A percentile compares a stretch with the other conserved stretches of the same genome.
These are phyloP conservation scores for Cepaea nemoralis DNA, from an alignment of 1,140 invertebrate species.

Conservation along the genomic window DNA sequence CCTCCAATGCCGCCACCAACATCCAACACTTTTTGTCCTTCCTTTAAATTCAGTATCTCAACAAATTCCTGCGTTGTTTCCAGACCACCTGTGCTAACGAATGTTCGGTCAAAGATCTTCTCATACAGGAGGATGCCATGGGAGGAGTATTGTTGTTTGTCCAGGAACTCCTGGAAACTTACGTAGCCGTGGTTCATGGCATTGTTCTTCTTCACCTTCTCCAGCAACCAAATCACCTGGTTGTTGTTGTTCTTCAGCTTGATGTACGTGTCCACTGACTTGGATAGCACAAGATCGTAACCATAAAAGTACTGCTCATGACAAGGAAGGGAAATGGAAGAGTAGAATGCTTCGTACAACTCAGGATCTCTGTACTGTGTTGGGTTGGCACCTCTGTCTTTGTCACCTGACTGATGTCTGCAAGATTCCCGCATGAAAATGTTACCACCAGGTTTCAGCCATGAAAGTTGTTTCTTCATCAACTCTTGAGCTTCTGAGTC, in stretches of 20 bases:
- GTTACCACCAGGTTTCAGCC: constrained; percentile 74
- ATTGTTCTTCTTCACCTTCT: constrained; percentile 65
- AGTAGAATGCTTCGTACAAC: constrained; percentile 70
- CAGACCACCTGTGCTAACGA: constrained; percentile 77
- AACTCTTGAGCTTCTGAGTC: constrained; percentile 74
- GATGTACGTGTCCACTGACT: constrained; percentile 75
- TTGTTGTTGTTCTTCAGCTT: constrained; percentile 74
- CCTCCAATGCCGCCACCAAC: constrained; percentile 79
- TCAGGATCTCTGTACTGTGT: constrained; percentile 75
- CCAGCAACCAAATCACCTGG: constrained; percentile 73
- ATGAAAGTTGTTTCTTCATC: constrained; percentile 72
- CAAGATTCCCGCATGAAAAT: constrained; percentile 74
- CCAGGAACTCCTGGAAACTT: constrained; percentile 76
- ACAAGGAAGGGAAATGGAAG: constrained; percentile 49
- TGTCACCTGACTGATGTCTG: constrained; percentile 75
- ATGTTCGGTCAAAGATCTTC: constrained; percentile 77
- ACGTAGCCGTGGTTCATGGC: constrained; percentile 58
- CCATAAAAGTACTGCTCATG: constrained; percentile 56
- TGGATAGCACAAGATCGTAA: constrained; percentile 71
- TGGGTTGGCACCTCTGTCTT: constrained; percentile 72
- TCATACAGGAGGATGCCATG: constrained; percentile 77
- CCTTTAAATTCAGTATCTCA: constrained; percentile 72
- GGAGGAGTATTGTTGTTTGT: constrained; percentile 76
- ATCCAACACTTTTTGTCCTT: constrained; percentile 74
- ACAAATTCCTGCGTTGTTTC: constrained; percentile 73